Evolutionary conservation across 2,888 invertebrate species (phyloP).

Genomic region (Mayetiola destructor): DNA sequence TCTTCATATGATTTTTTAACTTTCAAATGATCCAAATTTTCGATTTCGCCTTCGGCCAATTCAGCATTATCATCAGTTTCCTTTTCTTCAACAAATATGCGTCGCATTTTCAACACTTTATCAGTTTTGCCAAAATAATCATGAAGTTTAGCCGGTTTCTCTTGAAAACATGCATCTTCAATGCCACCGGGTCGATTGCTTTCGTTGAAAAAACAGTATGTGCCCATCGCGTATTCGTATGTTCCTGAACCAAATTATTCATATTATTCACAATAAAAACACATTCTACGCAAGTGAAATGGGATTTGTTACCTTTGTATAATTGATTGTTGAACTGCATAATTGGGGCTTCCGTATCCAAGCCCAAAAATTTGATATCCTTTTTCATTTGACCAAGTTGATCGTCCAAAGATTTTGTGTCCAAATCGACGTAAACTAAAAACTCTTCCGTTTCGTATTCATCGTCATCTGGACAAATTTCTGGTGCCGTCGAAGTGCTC

Average conservation of each 20-base stretch:
- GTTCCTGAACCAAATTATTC: slow-evolving; percentile 38
- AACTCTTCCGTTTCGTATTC: slow-evolving; percentile 33
- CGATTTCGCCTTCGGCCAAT: slow-evolving; percentile 15
- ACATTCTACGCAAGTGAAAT: background rate
- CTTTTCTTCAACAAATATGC: slow-evolving; percentile 45
- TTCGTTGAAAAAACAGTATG: slow-evolving; percentile 58
- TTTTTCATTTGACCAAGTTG: slow-evolving; percentile 26
- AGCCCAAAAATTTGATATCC: slow-evolving; percentile 40
- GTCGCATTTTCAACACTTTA: slow-evolving; percentile 50
- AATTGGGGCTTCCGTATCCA: slow-evolving; percentile 46
- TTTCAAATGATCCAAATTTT: slow-evolving; percentile 19
- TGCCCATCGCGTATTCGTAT: slow-evolving; percentile 53
- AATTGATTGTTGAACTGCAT: slow-evolving; percentile 54
- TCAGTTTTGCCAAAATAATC: slow-evolving; percentile 49
- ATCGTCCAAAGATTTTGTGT: slow-evolving; percentile 26
- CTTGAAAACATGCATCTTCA: slow-evolving; percentile 41
- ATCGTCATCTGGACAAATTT: background rate
- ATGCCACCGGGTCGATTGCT: slow-evolving; percentile 30
- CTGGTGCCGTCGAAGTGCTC: too few relatives aligned
- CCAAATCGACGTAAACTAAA: slow-evolving; percentile 31
- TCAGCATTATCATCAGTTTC: background rate
- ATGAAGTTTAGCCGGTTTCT: slow-evolving; percentile 40
- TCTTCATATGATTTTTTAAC: slow-evolving; percentile 28
- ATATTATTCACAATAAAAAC: background rate
- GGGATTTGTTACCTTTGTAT: slow-evolving; percentile 37